Evolutionary conservation across 2,113 vertebrate species (phyloP).

Genomic region (Sprattus sprattus): DNA sequence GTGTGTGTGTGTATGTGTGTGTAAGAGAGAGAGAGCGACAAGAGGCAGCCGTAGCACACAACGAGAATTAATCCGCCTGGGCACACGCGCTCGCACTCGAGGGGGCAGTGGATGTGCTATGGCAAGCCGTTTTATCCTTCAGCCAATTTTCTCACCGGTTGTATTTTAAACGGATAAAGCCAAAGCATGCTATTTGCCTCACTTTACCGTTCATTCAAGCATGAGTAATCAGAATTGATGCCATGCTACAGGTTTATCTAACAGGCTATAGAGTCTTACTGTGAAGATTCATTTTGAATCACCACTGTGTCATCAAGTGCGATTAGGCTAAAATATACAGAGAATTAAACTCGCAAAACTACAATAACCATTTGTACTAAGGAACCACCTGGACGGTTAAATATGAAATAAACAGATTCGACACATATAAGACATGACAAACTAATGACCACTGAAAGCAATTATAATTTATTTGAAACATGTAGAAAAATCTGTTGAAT

Average conservation of each 20-base stretch:
- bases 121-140: not conserved
- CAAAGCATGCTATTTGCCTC: not conserved
- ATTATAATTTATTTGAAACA: no score
- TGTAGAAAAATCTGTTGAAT: no score
- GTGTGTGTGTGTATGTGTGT: no score
- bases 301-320: not conserved
- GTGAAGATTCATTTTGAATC: not conserved
- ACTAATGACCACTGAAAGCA: no score
- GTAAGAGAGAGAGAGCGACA: constrained; percentile 90
- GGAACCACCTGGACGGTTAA: no score
- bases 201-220: not conserved
- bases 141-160: not conserved
- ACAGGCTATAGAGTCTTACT: not conserved
- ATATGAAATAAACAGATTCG: no score
- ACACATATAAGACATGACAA: no score
- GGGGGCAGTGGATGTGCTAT: constrained; percentile 6
- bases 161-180: not conserved
- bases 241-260: not conserved
- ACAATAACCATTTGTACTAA: no score
- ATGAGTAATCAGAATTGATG: not conserved
- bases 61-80: constrained; percentile 83
- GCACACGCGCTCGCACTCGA: constrained; percentile 44
- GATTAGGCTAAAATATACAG: no score
- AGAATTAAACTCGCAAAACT: no score
- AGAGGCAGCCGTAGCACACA: constrained; percentile 81